phyloP scores from a whole-genome alignment of 2,888 invertebrate species.

The Platypus cylindrus region DNA sequence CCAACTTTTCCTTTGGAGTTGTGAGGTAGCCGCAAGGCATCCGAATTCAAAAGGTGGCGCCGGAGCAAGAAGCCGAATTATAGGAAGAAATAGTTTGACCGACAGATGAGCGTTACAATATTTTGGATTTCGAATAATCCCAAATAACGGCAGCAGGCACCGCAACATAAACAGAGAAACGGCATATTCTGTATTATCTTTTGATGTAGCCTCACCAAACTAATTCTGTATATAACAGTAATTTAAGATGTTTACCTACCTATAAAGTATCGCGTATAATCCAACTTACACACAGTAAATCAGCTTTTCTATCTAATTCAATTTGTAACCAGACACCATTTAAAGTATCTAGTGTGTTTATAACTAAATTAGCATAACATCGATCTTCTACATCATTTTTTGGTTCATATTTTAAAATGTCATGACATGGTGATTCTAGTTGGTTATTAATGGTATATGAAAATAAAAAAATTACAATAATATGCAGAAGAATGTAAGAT shows the following conservation, averaged over 20 bases:
- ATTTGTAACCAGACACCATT: constrained; percentile 48
- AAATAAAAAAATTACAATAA: too few species aligned
- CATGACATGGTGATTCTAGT: constrained; percentile 42
- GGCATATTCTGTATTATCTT: constrained; percentile 47
- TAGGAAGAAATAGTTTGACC: too few species aligned
- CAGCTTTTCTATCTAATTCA: constrained; percentile 44
- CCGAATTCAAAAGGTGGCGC: too few species aligned
- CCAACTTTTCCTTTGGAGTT: too few species aligned
- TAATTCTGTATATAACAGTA: constrained; percentile 26
- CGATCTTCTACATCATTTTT: constrained; percentile 35
- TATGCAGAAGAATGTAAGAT: too few species aligned
- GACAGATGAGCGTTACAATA: too few species aligned
- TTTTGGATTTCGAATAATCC: too few species aligned
- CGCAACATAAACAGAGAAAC: too few species aligned
- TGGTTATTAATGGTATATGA: too few species aligned
- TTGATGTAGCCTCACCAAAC: constrained; percentile 44
- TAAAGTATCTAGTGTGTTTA: constrained; percentile 43
- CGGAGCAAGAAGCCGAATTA: too few species aligned
- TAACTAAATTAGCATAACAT: constrained; percentile 46
- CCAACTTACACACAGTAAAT: constrained; percentile 44
- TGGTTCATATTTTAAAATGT: constrained; percentile 32
- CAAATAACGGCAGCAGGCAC: too few species aligned
- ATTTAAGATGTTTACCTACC: not conserved
- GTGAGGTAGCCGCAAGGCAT: too few species aligned
- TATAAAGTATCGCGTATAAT: not conserved